A percentile compares a stretch with the other conserved stretches of the same genome.
Evolutionary conservation across 2,113 vertebrate genomes (phyloP).

Genomic region (Etia nguti): DNA sequence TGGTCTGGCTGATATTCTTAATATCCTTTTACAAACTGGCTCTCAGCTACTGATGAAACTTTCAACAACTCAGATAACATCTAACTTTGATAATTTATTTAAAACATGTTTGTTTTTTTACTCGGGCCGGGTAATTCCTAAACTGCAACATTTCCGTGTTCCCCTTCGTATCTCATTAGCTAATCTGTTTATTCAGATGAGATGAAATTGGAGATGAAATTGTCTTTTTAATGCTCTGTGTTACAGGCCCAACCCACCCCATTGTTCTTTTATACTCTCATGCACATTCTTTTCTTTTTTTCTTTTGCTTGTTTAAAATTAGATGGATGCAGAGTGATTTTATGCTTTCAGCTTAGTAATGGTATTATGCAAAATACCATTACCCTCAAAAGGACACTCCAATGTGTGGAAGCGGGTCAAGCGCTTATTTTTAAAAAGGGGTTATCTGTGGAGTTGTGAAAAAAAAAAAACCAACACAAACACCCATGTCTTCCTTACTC

Average conservation of each 20-base stretch:
- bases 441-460: slow-evolving; percentile 30
- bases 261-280: not conserved
- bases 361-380: slow-evolving; percentile 73
- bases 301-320: slow-evolving; percentile 46
- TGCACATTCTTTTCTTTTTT: not conserved
- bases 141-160: not conserved
- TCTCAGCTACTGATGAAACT: not conserved
- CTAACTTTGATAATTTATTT: not conserved
- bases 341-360: slow-evolving; percentile 71
- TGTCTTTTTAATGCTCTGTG: not conserved
- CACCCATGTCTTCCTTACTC: slow-evolving; percentile 8
- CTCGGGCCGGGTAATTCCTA: not conserved
- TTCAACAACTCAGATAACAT: not conserved
- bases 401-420: slow-evolving; percentile 57
- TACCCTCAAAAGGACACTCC: slow-evolving; percentile 67
- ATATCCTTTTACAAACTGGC: not conserved
- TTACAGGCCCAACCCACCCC: not conserved
- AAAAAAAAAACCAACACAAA: slow-evolving; percentile 23
- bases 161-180: not conserved
- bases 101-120: not conserved
- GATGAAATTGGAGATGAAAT: slow-evolving; percentile 5
- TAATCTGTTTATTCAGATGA: not conserved
- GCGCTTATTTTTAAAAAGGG: slow-evolving; percentile 49
- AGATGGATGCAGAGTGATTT: slow-evolving; percentile 61
- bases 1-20: not conserved